phyloP scores from a whole-genome alignment of 2,888 invertebrate genomes.

The Priocnemis perturbator region DNA sequence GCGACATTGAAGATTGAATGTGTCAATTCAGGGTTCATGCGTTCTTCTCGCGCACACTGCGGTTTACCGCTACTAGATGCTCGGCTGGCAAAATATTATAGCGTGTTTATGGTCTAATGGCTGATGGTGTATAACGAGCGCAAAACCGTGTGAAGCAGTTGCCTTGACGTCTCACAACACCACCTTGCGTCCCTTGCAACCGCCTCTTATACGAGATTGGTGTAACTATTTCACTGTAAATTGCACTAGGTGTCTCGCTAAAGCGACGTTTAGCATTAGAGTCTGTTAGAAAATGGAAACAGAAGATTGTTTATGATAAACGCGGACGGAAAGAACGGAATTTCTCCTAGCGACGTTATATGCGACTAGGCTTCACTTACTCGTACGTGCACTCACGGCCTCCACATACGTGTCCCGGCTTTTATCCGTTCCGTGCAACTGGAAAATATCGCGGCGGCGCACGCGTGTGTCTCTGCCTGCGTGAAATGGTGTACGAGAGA shows the following conservation, averaged over 20 bases:
- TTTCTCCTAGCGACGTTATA: too few relatives aligned
- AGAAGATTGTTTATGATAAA: too few relatives aligned
- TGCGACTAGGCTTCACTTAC: too few relatives aligned
- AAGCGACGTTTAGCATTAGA: too few relatives aligned
- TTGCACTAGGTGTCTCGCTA: not conserved
- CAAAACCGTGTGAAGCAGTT: constrained; percentile 55
- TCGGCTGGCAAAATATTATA: constrained; percentile 38
- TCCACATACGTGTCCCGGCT: too few relatives aligned
- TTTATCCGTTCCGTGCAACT: not conserved
- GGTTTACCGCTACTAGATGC: constrained; percentile 12
- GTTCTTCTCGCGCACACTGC: too few relatives aligned
- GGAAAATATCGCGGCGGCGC: not conserved
- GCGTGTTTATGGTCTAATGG: constrained; percentile 45
- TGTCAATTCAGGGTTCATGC: too few relatives aligned
- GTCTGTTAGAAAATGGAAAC: too few relatives aligned
- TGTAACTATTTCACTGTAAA: constrained; percentile 24
- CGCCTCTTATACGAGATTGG: constrained; percentile 21
- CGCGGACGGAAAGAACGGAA: too few relatives aligned
- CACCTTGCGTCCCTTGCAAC: constrained; percentile 12
- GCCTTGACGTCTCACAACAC: constrained; percentile 10
- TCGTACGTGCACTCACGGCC: too few relatives aligned
- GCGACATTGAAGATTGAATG: too few relatives aligned
- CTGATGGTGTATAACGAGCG: constrained; percentile 54
- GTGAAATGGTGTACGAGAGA: too few relatives aligned
- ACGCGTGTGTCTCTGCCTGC: not conserved